phyloP scores from a whole-genome alignment of 2,113 vertebrate species.

The Vidua chalybeata region DNA sequence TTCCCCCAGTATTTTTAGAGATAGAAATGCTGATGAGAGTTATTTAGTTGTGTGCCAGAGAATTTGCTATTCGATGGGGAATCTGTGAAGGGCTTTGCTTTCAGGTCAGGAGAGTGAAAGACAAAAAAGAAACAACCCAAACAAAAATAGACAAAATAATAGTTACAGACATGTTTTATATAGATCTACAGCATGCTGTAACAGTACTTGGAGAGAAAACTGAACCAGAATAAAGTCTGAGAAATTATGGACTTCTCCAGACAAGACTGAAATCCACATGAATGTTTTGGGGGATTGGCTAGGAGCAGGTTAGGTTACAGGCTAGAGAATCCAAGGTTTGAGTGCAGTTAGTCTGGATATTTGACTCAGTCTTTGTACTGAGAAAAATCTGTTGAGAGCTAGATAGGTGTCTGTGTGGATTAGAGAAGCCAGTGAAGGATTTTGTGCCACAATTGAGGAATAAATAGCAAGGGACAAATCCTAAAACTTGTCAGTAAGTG shows the following conservation, averaged over 20 bases:
- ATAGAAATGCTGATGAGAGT: background rate
- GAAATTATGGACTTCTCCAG: background rate
- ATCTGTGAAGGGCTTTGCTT: conserved; percentile 16
- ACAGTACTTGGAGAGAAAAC: background rate
- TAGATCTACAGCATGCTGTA: background rate
- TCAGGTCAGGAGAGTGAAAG: background rate
- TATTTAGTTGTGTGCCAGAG: background rate
- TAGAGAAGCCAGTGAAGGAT: background rate
- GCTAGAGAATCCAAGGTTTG: background rate
- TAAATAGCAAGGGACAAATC: background rate
- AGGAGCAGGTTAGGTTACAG: background rate
- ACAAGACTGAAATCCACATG: background rate
- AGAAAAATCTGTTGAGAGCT: background rate
- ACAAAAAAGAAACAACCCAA: background rate
- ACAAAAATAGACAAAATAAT: background rate
- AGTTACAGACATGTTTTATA: background rate
- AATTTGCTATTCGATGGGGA: background rate
- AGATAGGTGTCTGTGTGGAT: rapidly evolving
- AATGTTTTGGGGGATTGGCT: background rate
- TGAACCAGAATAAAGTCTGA: background rate
- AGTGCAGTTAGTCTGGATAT: background rate
- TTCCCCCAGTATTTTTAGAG: background rate
- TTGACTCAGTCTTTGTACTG: background rate
- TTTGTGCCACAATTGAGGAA: background rate
- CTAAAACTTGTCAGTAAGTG: background rate